A percentile compares a stretch with the other conserved stretches of the same genome.
Conservation (phyloP, 2,113 vertebrate genomes). For the Noturus placidus region DNA sequence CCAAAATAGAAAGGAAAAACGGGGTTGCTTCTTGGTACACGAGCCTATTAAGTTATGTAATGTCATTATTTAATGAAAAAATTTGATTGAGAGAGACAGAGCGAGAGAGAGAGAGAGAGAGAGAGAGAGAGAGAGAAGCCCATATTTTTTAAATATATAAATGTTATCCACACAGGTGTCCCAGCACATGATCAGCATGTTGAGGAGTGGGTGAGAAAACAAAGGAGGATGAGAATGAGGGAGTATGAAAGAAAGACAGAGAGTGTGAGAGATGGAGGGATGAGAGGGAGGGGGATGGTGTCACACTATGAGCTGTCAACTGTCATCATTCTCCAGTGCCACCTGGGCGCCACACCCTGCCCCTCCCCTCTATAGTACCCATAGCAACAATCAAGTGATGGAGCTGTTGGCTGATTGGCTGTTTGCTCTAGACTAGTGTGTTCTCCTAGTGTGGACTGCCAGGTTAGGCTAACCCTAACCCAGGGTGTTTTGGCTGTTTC, state of each 20-base stretch:
- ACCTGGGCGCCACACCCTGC: conserved; percentile 73
- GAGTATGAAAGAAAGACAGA: conserved; percentile 40
- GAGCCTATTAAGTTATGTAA: conserved; percentile 16
- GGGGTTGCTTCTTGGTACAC: conserved; percentile 14
- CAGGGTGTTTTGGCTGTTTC: conserved; percentile 56
- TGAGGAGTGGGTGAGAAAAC: conserved; percentile 49
- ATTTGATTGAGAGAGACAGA: conserved; percentile 55
- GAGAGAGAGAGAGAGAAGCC: conserved; percentile 42
- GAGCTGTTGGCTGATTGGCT: conserved; percentile 35
- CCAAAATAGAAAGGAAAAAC: conserved; percentile 44
- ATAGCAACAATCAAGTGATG: conserved; percentile 66
- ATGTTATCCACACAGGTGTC: conserved; percentile 68
- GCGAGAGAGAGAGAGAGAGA: conserved; percentile 28
- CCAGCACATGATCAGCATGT: conserved; percentile 65
- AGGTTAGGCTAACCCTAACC: neutral
- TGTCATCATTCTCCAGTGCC: conserved; percentile 73
- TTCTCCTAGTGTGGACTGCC: conserved; percentile 51
- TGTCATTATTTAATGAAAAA: conserved; percentile 55
- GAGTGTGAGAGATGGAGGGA: conserved; percentile 31
- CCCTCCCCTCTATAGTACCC: conserved; percentile 67
- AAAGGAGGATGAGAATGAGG: conserved; percentile 16
- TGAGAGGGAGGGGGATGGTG: conserved; percentile 53
- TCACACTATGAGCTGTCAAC: conserved; percentile 71
- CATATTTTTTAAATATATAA: conserved; percentile 58
- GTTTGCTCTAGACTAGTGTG: conserved; percentile 50